Conservation (phyloP, 1,140 invertebrate species). For the Drosophila santomea region DNA sequence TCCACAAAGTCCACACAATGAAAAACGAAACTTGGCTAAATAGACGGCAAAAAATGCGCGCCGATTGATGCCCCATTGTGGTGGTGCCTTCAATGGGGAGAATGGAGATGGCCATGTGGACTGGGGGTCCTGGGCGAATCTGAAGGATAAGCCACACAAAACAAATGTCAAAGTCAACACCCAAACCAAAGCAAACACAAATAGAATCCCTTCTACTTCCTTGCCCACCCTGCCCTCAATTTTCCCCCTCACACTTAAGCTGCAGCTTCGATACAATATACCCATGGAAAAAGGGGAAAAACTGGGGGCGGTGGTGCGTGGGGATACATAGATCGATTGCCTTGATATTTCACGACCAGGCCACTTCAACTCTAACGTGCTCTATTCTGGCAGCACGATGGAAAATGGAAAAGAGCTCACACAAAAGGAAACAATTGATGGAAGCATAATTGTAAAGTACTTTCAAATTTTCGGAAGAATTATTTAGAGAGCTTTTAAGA, state of each 20-base stretch:
- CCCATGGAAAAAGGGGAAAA: constrained; percentile 8
- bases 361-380: constrained; percentile 51
- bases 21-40: constrained; percentile 80
- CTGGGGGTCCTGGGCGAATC: constrained; percentile 34
- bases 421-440: background rate
- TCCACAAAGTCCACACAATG: constrained; percentile 73
- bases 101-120: background rate
- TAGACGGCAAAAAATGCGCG: constrained; percentile 70
- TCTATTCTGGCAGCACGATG: constrained; percentile 27
- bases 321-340: constrained; percentile 60
- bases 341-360: constrained; percentile 58
- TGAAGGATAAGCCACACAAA: constrained; percentile 80
- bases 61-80: constrained; percentile 71
- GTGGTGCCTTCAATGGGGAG: constrained; percentile 14
- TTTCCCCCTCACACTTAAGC: constrained; percentile 48
- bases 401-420: constrained; percentile 13
- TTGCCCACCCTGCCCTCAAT: background rate
- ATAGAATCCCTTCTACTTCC: constrained; percentile 15
- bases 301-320: constrained; percentile 1
- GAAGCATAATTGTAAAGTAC: background rate
- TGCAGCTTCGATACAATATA: constrained; percentile 54
- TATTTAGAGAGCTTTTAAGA: no score
- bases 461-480: background rate
- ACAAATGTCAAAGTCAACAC: constrained; percentile 83
- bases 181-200: constrained; percentile 62